Conservation (phyloP, 1,140 invertebrate genomes). For the Bombus impatiens region DNA sequence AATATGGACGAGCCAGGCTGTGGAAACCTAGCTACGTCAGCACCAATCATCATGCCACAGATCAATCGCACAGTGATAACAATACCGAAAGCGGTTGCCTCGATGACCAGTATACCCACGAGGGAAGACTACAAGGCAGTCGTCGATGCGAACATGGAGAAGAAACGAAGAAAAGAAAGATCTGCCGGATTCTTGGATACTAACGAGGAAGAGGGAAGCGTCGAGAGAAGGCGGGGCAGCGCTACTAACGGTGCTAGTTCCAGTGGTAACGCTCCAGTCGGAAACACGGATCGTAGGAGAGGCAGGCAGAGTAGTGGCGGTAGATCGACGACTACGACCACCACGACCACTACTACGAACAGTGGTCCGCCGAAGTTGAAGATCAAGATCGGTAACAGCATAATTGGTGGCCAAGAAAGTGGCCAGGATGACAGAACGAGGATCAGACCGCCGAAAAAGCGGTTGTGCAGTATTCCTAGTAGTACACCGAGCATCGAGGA, state of each 20-base stretch:
- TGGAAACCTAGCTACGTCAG: conserved; percentile 79
- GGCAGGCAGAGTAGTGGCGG: conserved; percentile 79
- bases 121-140: conserved; percentile 90
- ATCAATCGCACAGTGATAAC: conserved; percentile 88
- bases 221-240: conserved; percentile 71
- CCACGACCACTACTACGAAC: conserved; percentile 62
- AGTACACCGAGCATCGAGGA: conserved; percentile 89
- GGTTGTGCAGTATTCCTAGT: conserved; percentile 85
- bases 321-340: conserved; percentile 49
- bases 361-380: conserved; percentile 89
- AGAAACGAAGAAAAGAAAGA: conserved; percentile 87
- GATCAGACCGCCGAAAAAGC: conserved; percentile 91
- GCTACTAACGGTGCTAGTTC: conserved; percentile 44
- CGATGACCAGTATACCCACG: conserved; percentile 92
- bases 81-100: conserved; percentile 93
- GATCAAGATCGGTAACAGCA: conserved; percentile 89
- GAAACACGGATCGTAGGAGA: conserved; percentile 82
- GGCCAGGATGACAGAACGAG: conserved; percentile 82
- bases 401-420: conserved; percentile 82
- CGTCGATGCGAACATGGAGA: conserved; percentile 86
- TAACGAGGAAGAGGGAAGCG: conserved; percentile 76
- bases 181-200: conserved; percentile 69
- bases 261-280: conserved; percentile 68
- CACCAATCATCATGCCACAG: conserved; percentile 85
- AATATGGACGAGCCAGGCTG: conserved; percentile 89